Conservation (phyloP, 2,888 invertebrate species). For the Sinotaia quadrata region DNA sequence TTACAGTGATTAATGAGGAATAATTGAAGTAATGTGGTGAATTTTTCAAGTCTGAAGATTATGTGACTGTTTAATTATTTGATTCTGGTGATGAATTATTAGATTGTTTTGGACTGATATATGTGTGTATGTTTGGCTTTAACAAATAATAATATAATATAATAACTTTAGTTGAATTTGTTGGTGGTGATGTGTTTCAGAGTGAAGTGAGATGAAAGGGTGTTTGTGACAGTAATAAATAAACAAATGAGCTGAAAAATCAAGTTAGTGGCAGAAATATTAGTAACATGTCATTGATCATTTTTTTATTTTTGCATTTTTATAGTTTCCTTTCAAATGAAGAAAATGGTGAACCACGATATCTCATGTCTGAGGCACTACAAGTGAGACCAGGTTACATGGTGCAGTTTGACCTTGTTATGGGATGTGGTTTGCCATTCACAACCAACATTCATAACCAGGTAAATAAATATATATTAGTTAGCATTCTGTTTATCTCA, state of each 20-base stretch:
- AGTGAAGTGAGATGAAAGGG: background rate
- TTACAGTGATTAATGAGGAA: background rate
- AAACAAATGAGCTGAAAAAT: background rate
- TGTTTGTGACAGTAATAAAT: background rate
- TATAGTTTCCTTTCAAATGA: constrained; percentile 55
- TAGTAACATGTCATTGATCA: background rate
- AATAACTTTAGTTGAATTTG: too few relatives aligned
- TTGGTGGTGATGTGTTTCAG: too few relatives aligned
- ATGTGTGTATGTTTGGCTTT: too few relatives aligned
- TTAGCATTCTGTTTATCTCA: too few relatives aligned
- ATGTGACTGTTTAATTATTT: background rate
- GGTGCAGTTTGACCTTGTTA: constrained; percentile 72
- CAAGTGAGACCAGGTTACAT: constrained; percentile 71
- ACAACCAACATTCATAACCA: constrained; percentile 52
- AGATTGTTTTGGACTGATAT: too few relatives aligned
- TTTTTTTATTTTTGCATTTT: background rate
- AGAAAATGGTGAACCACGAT: constrained; percentile 53
- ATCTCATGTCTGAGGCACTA: constrained; percentile 69
- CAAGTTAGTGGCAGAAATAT: too few relatives aligned
- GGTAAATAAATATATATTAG: too few relatives aligned
- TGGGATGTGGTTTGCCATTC: constrained; percentile 69
- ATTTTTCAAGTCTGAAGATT: background rate
- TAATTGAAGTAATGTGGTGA: background rate
- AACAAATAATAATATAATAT: too few relatives aligned
- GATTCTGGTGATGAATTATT: background rate